Conservation (phyloP, 2,797 vertebrate genomes). For the Margarornis squamiger region DNA sequence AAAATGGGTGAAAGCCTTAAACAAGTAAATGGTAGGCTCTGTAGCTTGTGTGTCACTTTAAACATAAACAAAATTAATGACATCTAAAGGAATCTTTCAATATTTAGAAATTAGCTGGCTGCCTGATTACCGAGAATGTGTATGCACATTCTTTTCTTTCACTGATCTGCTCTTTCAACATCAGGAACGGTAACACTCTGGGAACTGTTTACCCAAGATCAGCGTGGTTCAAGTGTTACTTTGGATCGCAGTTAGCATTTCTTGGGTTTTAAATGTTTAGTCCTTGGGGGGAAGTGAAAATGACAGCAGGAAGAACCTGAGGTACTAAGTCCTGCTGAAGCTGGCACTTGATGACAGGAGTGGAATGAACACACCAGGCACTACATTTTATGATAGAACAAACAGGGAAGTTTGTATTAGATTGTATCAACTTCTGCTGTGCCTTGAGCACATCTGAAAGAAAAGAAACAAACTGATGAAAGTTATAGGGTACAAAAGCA, state of each 20-base stretch:
- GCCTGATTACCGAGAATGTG: background rate
- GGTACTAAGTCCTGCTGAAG: conserved; percentile 34
- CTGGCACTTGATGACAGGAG: conserved; percentile 62
- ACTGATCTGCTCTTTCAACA: conserved; percentile 39
- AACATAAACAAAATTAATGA: conserved; percentile 21
- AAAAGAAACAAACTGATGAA: background rate
- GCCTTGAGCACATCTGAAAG: conserved; percentile 20
- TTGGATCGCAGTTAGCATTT: conserved; percentile 38
- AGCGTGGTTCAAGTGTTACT: conserved; percentile 50
- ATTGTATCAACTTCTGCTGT: conserved; percentile 39
- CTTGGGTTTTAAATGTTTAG: conserved; percentile 28
- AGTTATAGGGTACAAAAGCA: background rate
- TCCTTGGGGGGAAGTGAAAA: conserved; percentile 47
- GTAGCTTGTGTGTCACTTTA: background rate
- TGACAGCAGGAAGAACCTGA: conserved; percentile 65
- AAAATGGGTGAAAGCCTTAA: background rate
- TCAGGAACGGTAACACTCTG: conserved; percentile 42
- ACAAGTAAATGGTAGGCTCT: background rate
- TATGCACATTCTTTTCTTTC: conserved; percentile 53
- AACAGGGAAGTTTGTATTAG: conserved; percentile 58
- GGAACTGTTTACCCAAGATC: conserved; percentile 57
- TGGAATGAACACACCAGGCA: conserved; percentile 28
- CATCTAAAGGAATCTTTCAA: conserved; percentile 31
- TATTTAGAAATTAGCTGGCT: conserved; percentile 46
- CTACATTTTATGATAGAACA: conserved; percentile 26